phyloP scores from a whole-genome alignment of 2,888 invertebrate species.

The Nomada fabriciana region DNA sequence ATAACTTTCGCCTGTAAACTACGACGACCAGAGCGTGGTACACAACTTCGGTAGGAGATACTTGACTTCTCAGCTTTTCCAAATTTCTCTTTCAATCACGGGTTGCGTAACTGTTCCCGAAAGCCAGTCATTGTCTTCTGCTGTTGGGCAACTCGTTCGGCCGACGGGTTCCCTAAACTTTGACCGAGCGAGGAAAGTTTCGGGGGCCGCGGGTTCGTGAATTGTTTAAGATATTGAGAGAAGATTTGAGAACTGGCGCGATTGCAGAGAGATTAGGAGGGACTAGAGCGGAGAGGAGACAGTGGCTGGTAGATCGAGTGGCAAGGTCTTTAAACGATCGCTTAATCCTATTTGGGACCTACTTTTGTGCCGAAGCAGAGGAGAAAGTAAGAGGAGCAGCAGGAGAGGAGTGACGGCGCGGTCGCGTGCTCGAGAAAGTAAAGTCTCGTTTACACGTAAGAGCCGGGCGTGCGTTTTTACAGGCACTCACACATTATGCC shows the following conservation, averaged over 20 bases:
- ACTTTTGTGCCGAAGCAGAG: constrained; percentile 79
- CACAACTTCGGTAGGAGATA: background rate
- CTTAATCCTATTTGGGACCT: constrained; percentile 81
- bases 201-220: background rate
- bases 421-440: constrained; percentile 80
- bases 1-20: constrained; percentile 1
- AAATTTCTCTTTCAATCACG: constrained; percentile 17
- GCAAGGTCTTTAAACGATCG: constrained; percentile 64
- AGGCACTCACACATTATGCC: constrained; percentile 33
- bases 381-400: constrained; percentile 80
- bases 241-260: constrained; percentile 25
- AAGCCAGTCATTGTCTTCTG: no score
- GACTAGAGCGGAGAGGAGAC: background rate
- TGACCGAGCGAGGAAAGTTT: background rate
- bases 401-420: constrained; percentile 71
- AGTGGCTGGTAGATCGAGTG: constrained; percentile 27
- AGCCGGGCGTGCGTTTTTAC: constrained; percentile 23
- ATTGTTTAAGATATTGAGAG: background rate
- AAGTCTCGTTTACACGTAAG: constrained; percentile 76
- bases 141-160: no score
- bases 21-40: background rate
- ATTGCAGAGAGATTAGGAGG: constrained; percentile 10
- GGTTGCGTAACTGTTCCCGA: constrained; percentile 16
- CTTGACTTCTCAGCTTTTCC: constrained; percentile 2
- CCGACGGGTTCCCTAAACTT: background rate